Percentiles rank a stretch among this genome's conserved stretches.
Evolutionary conservation across 37 sponge, comb jelly and placozoan genomes (phyloP).

Genomic region (Halichondria panicea): DNA sequence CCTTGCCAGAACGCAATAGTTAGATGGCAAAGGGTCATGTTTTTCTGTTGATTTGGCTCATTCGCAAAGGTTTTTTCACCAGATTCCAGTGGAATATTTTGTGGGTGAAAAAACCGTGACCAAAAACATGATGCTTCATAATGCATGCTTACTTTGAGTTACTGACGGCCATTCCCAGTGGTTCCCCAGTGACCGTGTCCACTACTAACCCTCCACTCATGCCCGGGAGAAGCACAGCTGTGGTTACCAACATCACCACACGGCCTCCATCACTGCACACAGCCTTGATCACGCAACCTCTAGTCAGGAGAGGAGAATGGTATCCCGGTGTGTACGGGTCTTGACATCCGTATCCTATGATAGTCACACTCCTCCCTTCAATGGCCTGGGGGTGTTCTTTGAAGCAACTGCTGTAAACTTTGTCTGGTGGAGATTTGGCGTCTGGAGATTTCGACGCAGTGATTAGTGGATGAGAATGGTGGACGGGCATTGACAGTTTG

Average conservation of each 20-base stretch:
- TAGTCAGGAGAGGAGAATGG: slow-evolving; percentile 5
- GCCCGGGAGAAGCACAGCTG: slow-evolving; percentile 6
- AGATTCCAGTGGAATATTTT: too few relatives aligned
- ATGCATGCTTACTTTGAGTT: slow-evolving; percentile 11
- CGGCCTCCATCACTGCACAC: neutral
- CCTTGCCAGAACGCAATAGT: too few relatives aligned
- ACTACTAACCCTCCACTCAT: slow-evolving; percentile 38
- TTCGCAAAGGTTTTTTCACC: too few relatives aligned
- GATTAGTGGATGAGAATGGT: too few relatives aligned
- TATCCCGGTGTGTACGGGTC: neutral
- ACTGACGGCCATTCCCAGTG: slow-evolving; percentile 22
- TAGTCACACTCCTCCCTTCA: neutral
- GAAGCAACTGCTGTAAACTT: too few relatives aligned
- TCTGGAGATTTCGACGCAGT: too few relatives aligned
- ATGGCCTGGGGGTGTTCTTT: neutral
- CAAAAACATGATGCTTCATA: neutral
- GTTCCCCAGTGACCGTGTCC: neutral
- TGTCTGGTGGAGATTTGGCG: too few relatives aligned
- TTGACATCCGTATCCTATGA: neutral
- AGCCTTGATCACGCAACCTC: slow-evolving; percentile 11
- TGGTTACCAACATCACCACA: slow-evolving; percentile 5
- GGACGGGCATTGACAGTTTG: too few relatives aligned
- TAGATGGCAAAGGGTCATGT: too few relatives aligned
- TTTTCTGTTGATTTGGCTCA: too few relatives aligned
- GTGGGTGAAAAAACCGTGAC: too few relatives aligned